Evolutionary conservation across 2,113 vertebrate genomes (phyloP), one percentile per base, ranked within the genome.

Genomic region (Cottus gobio): DNA sequence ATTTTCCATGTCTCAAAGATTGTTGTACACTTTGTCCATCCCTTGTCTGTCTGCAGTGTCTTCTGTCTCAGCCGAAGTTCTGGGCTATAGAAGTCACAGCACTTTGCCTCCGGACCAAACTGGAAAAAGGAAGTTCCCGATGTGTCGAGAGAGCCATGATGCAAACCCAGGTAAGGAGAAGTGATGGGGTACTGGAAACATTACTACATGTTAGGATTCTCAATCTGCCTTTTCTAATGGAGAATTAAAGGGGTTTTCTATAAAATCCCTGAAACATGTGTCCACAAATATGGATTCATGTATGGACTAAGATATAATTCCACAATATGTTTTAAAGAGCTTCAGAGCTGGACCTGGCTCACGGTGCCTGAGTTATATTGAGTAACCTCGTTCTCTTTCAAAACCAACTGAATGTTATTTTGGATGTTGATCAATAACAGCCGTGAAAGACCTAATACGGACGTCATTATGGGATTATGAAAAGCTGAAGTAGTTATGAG

Each of bases 1-100:
- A 34, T 20, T 3, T 24, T 50, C 0, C 15, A 16, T 58, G 22
- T n/a, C n/a, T n/a, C n/a, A n/a, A n/a, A n/a, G n/a, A n/a, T n/a
- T n/a, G n/a, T n/a, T n/a, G n/a, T n/a, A n/a, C n/a, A n/a, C n/a
- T n/a, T n/a, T n/a, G n/a, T n/a, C n/a, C n/a, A n/a, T n/a, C n/a
- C 24, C 37, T 0, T 54, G 30, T 85, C 22, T 64, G 42, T 79
- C 77, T 61, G 10, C 92, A 99, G 98, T 97, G 95, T 85, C 85
- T 99, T 66, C 95, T 99, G 80, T 97, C 96, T 58, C 97, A 98
- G 91, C 97, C 97, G 0, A 97, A 97, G 90, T 98, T 98, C 92
- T 99, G 98, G 97, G 95, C 96, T 5, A 90, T 99, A 88, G 95
- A 99, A 86, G 97, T 96, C 0, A 94, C 97, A 4, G 95, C 96